Conservation (phyloP, 2,113 vertebrate species). For the Bos taurus region DNA sequence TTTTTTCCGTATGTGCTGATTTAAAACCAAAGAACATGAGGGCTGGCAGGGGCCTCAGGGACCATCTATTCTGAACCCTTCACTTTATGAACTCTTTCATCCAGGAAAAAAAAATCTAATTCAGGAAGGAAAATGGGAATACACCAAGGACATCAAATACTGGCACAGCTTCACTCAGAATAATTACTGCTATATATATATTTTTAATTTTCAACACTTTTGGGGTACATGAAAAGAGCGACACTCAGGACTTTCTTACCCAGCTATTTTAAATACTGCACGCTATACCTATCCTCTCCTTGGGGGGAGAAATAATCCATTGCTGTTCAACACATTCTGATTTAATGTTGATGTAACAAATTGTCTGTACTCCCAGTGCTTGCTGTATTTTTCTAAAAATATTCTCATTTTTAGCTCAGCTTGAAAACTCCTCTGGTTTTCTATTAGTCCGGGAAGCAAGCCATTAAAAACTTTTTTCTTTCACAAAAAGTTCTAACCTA, state of each 20-base stretch:
- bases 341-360: conserved; percentile 13
- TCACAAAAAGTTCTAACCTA: not conserved
- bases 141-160: not conserved
- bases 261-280: not conserved
- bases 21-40: not conserved
- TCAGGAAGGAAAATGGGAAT: not conserved
- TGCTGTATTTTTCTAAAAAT: conserved; percentile 37
- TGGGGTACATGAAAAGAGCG: not conserved
- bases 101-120: not conserved
- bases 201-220: not conserved
- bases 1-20: not conserved
- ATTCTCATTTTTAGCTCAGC: conserved; percentile 27
- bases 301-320: not conserved
- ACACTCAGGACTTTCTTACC: not conserved
- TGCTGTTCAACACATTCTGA: not conserved
- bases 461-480: not conserved
- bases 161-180: not conserved
- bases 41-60: not conserved
- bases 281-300: not conserved
- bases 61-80: not conserved
- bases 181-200: not conserved
- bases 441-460: conserved; percentile 9
- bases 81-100: not conserved
- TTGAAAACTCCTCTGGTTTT: conserved; percentile 33
- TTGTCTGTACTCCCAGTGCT: not conserved